Evolutionary conservation across 2,888 invertebrate genomes (phyloP), one percentile per base, ranked within the genome.

Genomic region (Sinodicranocentrus sp.): DNA sequence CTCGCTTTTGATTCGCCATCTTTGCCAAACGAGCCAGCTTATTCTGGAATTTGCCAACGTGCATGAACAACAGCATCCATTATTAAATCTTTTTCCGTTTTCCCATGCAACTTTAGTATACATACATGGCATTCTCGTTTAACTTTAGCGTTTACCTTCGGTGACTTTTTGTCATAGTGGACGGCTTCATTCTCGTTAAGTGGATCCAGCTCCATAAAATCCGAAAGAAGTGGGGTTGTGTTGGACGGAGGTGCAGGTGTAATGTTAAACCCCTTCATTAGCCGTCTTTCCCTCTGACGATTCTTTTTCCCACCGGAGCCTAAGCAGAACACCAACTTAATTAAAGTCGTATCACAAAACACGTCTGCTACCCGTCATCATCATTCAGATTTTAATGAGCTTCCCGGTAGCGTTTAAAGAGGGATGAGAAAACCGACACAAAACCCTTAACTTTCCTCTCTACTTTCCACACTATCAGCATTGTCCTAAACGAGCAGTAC

Each of bases 261-360:
- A 88, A 97, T 96, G 92, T 97, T 97, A 92, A 97, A 97, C 17
- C 96, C 97, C 91, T 97, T 97, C 96, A 97, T 97, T 77, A 97
- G 92, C 0, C 97, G 93, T 0, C 97, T 93, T 91, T 97, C 97
- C 91, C 97, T 96, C 91, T 97, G 97, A 0, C 97, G 94, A 90
- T 97, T 97, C 92, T 97, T 97, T 91, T 97, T 97, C 77, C 97
- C 97, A 87, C 97, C 96, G 85, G 96, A 94, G 90, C 95, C 96
- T 95, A 15, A 6, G 39, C 39, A 13, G 6, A n/a, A n/a, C n/a
- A 8, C 13, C 8, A 13, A 43, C 13, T 43, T 10, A 57, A 19
- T 33, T 33, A 33, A 33, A 33, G 33, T 17, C 15, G 6, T 54
- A n/a, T 17, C 13, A 6, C 39, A 21, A 72, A 72, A 59, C 8